Percentiles rank a stretch among this genome's conserved stretches.
phyloP scores from a whole-genome alignment of 1,140 invertebrate species.

The Chymomyza costata region DNA sequence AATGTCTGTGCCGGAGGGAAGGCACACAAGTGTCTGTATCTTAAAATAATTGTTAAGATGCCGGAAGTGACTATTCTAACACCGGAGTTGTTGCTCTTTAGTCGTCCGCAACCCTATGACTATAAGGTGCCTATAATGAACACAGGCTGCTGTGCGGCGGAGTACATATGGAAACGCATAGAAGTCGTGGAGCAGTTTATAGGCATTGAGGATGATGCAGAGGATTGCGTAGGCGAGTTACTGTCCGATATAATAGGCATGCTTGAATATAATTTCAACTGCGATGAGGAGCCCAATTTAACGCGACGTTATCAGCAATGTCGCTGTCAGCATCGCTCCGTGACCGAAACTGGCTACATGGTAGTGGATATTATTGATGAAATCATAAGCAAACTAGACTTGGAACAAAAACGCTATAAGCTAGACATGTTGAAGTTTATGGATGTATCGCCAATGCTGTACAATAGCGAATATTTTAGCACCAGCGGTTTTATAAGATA shows the following conservation, averaged over 20 bases:
- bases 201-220: constrained; percentile 38
- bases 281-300: constrained; percentile 49
- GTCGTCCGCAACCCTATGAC: constrained; percentile 22
- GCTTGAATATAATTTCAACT: constrained; percentile 51
- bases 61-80: constrained; percentile 46
- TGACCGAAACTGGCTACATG: constrained; percentile 22
- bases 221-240: constrained; percentile 35
- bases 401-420: constrained; percentile 33
- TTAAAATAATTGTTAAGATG: constrained; percentile 26
- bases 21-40: constrained; percentile 19
- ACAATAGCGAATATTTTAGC: constrained; percentile 25
- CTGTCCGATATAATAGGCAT: constrained; percentile 52
- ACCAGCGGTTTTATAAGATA: constrained; percentile 28
- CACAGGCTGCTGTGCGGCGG: constrained; percentile 35
- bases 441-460: background rate
- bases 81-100: constrained; percentile 51
- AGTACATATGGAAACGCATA: constrained; percentile 55
- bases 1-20: constrained; percentile 22
- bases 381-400: constrained; percentile 52
- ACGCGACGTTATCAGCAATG: constrained; percentile 51
- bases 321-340: constrained; percentile 32
- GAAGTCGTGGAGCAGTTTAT: constrained; percentile 31
- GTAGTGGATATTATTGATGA: constrained; percentile 53
- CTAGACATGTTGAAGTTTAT: constrained; percentile 9
- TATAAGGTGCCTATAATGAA: constrained; percentile 34